Percentiles rank a stretch among this genome's conserved stretches.
phyloP scores from a whole-genome alignment of 2,113 vertebrate species.

The Poeciliopsis turrubarensis region DNA sequence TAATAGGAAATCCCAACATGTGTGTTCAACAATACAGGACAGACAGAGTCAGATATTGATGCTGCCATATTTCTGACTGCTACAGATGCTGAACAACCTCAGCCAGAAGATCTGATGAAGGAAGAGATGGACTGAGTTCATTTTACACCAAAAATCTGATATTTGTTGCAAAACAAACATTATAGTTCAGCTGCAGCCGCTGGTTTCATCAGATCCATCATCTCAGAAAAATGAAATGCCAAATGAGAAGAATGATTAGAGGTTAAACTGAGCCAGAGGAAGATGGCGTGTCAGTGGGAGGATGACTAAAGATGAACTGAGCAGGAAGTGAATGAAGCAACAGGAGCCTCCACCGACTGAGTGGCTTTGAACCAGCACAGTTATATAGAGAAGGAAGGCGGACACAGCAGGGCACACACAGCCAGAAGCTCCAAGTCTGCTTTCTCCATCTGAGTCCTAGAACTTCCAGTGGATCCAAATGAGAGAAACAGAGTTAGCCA shows the following conservation, averaged over 20 bases:
- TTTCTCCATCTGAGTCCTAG: slow-evolving; percentile 56
- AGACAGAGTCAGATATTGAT: slow-evolving; percentile 29
- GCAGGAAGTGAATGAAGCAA: slow-evolving; percentile 39
- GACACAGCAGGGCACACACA: slow-evolving; percentile 33
- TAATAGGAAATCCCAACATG: slow-evolving; percentile 57
- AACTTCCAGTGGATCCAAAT: slow-evolving; percentile 44
- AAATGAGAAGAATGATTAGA: slow-evolving; percentile 7
- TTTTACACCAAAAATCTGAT: background rate
- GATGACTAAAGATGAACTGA: slow-evolving; percentile 55
- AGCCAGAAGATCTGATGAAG: slow-evolving; percentile 25
- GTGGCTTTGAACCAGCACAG: slow-evolving; percentile 35
- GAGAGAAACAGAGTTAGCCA: slow-evolving; percentile 57
- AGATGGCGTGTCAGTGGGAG: slow-evolving; percentile 25
- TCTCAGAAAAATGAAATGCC: slow-evolving; percentile 1
- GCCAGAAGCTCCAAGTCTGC: slow-evolving; percentile 50
- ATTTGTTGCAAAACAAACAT: slow-evolving; percentile 5
- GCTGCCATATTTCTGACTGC: slow-evolving; percentile 56
- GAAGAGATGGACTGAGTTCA: background rate
- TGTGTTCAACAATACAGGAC: slow-evolving; percentile 26
- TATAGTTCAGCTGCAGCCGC: slow-evolving; percentile 1
- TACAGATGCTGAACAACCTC: slow-evolving; percentile 39
- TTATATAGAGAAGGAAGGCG: slow-evolving; percentile 23
- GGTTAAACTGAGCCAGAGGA: slow-evolving; percentile 17
- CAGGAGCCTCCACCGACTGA: slow-evolving; percentile 13
- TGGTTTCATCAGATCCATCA: slow-evolving; percentile 8